phyloP scores from a whole-genome alignment of 2,113 vertebrate genomes.

The Perca schrenkii region DNA sequence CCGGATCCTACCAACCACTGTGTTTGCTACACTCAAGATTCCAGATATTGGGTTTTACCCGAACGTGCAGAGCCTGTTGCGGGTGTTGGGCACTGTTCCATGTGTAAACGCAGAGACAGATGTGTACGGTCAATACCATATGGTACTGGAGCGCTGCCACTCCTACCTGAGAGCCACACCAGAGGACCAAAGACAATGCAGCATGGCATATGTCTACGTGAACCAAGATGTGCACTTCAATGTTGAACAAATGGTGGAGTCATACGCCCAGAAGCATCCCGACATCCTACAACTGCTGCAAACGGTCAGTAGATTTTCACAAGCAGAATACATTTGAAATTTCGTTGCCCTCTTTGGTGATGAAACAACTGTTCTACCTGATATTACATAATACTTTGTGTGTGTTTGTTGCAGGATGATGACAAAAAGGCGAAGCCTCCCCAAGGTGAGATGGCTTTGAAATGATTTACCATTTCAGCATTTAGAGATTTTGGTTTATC shows the following conservation, averaged over 20 bases:
- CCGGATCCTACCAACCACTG: slow-evolving; percentile 85
- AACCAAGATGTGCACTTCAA: slow-evolving; percentile 87
- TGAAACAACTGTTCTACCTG: background rate
- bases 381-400: background rate
- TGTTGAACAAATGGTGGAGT: slow-evolving; percentile 85
- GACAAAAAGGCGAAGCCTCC: slow-evolving; percentile 71
- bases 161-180: slow-evolving; percentile 80
- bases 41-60: slow-evolving; percentile 87
- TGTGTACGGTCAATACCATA: slow-evolving; percentile 86
- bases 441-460: slow-evolving; percentile 69
- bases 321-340: background rate
- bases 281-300: slow-evolving; percentile 82
- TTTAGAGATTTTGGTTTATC: background rate
- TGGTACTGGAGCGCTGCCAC: slow-evolving; percentile 85
- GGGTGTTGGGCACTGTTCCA: slow-evolving; percentile 85
- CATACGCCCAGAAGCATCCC: slow-evolving; percentile 81
- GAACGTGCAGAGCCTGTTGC: slow-evolving; percentile 86
- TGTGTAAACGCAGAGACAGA: slow-evolving; percentile 86
- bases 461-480: background rate
- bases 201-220: slow-evolving; percentile 84
- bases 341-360: background rate
- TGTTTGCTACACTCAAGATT: slow-evolving; percentile 86
- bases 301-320: slow-evolving; percentile 62
- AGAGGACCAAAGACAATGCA: slow-evolving; percentile 81
- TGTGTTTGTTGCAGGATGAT: slow-evolving; percentile 74